These are phyloP conservation scores for Trichacis sp. DNA, from an alignment of 2,888 invertebrate species.

Conservation along the genomic window DNA sequence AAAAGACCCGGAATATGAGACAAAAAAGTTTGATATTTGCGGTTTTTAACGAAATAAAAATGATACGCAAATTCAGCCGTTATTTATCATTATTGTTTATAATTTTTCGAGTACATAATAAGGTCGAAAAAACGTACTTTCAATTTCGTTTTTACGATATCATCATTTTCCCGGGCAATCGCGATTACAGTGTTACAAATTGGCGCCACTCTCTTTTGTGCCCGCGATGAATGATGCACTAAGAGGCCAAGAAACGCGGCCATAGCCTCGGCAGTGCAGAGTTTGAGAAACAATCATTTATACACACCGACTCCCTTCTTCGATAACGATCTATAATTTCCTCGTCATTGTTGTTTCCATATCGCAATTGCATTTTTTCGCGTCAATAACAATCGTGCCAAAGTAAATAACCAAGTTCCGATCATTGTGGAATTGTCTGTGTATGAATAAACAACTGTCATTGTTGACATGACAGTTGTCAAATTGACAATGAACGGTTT, in stretches of 20 bases:
- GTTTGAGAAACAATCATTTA: constrained; percentile 41
- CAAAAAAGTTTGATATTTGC: too few species aligned
- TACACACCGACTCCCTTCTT: constrained; percentile 24
- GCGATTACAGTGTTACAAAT: not conserved
- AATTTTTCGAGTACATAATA: too few species aligned
- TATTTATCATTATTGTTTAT: too few species aligned
- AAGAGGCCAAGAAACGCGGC: constrained; percentile 63
- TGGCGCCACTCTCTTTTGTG: not conserved
- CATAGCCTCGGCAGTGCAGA: constrained; percentile 63
- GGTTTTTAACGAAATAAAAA: too few species aligned
- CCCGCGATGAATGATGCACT: constrained; percentile 6
- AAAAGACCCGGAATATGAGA: too few species aligned
- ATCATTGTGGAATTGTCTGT: too few species aligned
- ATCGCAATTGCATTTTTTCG: not conserved
- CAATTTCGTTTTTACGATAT: not conserved
- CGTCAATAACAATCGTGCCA: not conserved
- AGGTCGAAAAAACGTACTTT: not conserved
- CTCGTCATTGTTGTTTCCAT: constrained; percentile 10
- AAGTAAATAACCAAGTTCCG: too few species aligned
- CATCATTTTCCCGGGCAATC: not conserved
- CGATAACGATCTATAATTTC: constrained; percentile 7
- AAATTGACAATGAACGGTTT: too few species aligned
- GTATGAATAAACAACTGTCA: too few species aligned
- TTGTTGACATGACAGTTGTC: too few species aligned
- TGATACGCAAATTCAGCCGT: too few species aligned